Evolutionary conservation across 1,140 invertebrate genomes (phyloP), one percentile per base, ranked within the genome.

Genomic region (Sycobia sp.): DNA sequence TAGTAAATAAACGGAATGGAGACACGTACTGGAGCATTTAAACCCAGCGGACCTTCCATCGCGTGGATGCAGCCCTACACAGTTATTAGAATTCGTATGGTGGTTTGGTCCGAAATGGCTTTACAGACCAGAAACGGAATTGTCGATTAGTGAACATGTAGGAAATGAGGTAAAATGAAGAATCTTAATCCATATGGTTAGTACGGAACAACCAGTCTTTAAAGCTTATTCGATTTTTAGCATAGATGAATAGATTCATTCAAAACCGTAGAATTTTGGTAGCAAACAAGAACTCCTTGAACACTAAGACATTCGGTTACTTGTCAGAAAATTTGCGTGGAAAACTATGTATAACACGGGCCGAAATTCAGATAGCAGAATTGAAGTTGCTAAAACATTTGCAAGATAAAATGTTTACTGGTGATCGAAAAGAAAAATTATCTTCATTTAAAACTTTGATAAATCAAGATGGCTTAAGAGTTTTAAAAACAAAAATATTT

Each of bases 51-150:
- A n/a, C n/a, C n/a, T n/a, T n/a, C n/a, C n/a, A n/a, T n/a, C n/a
- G n/a, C n/a, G n/a, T 16, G 4, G 39, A 41, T 76, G 71, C 62
- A 50, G 65, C 13, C 23, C 70, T 7, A 65, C 69, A 53, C n/a
- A 59, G 14, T 64, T 80, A 13, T 11, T 73, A 9, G 62, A 74
- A 23, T 70, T 67, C 5, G 65, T 68, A 71, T 82, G 76, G 76
- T 76, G 71, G 71, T 69, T 76, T 66, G 74, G 78, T 5, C 76
- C 78, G 13, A 18, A 39, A 18, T 78, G 73, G 76, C 47, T 77
- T 18, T 38, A 41, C n/a, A 11, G 36, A 14, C n/a, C 50, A 1
- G 11, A 51, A 44, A 44, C 61, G 13, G 36, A 66, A 0, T 76
- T 70, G 69, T 67, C 70, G 27, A 7, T 16, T 16, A 16, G 16